These are phyloP conservation scores for Mungos mungo DNA, from an alignment of 2,113 vertebrate genomes.

Conservation along the genomic window DNA sequence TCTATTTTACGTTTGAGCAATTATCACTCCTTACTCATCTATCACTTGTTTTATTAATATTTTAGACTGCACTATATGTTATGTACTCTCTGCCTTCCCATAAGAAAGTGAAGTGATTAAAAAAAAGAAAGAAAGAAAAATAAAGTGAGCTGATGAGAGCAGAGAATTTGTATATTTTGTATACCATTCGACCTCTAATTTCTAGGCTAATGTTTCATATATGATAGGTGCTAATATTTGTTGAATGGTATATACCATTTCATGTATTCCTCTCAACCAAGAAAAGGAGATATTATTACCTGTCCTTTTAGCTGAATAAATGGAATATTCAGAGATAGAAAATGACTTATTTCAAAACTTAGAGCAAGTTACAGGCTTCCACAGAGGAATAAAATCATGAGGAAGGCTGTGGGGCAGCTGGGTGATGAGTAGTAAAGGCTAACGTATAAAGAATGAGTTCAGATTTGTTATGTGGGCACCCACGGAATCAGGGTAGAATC, in stretches of 20 bases:
- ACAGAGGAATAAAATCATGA: not conserved
- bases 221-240: not conserved
- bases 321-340: not conserved
- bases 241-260: not conserved
- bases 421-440: not conserved
- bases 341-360: not conserved
- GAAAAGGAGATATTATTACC: not conserved
- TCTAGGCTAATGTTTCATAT: not conserved
- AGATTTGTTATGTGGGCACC: too few species aligned
- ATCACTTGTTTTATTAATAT: not conserved
- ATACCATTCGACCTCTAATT: not conserved
- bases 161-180: not conserved
- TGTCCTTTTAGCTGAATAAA: not conserved
- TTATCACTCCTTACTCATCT: not conserved
- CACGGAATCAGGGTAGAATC: too few species aligned
- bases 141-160: not conserved
- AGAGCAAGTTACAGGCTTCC: not conserved
- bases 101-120: not conserved
- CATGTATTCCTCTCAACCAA: not conserved
- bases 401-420: rapidly evolving
- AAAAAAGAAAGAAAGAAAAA: too few species aligned
- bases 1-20: not conserved
- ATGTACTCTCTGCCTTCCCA: not conserved
- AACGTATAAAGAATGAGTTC: not conserved
- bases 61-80: not conserved